Evolutionary conservation across 2,797 vertebrate species (phyloP), one percentile per base, ranked within the genome.

Genomic region (Coendou prehensilis): DNA sequence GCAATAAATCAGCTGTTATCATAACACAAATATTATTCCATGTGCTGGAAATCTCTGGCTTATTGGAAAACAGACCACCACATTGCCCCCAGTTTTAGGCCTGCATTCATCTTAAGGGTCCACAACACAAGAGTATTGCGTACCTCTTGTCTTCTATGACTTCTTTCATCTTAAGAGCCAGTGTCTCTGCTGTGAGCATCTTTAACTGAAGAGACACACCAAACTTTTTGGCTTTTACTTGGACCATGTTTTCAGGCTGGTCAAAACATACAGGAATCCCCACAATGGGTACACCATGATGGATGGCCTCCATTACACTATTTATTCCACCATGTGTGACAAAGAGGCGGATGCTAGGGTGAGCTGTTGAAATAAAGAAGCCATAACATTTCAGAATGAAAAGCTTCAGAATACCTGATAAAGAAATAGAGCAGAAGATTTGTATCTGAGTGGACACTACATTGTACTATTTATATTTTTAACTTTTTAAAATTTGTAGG

Each of bases 241-340:
- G 87, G 63, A 98, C 94, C 94, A 98, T 47, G 81, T 99, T 99
- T 87, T 99, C 98, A 97, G 97, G 97, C 89, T 99, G 98, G 94
- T 99, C 99, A 80, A 95, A 98, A 96, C 98, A 98, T 67, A 99
- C 95, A 64, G 98, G 98, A 82, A 99, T 98, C 69, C 98, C 99
- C 87, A 99, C 97, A 37, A 99, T 97, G 22, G 98, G 99, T 26
- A 99, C 98, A 0, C 98, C 98, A 18, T 99, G 98, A 75, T 98
- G 99, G 89, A 99, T 98, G 2, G 98, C 98, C 97, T 99, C 98
- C 37, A 98, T 98, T 50, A 99, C 67, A 84, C 99, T 99, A 94
- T 99, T 99, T 41, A 99, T 92, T 18, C 98, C 99, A 6, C 99
- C 98, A 7, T 99, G 99, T 18, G 98, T 99, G 87, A 99, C 97